Conservation (phyloP, 2,797 vertebrate genomes). For the Helostoma temminkii region DNA sequence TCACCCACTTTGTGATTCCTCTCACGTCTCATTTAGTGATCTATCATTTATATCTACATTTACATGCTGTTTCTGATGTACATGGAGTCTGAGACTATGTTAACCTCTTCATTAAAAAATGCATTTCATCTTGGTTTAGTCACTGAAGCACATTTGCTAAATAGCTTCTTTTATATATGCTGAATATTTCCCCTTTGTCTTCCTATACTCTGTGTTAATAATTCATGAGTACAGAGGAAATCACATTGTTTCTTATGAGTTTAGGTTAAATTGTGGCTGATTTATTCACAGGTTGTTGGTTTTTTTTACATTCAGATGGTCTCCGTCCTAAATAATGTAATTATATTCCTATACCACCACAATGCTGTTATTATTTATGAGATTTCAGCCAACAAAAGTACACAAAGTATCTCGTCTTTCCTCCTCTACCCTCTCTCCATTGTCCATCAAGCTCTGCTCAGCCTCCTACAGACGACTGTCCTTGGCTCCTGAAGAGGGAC, state of each 20-base stretch:
- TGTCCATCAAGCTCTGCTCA: constrained; percentile 43
- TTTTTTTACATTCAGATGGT: constrained; percentile 23
- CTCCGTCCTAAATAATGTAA: constrained; percentile 47
- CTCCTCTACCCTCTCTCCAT: constrained; percentile 40
- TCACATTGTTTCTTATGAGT: constrained; percentile 22
- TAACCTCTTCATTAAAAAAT: constrained; percentile 61
- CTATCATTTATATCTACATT: constrained; percentile 73
- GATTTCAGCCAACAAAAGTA: constrained; percentile 29
- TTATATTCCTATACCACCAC: constrained; percentile 37
- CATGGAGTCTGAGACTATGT: constrained; percentile 29
- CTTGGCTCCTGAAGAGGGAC: constrained; percentile 67
- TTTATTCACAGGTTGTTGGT: constrained; percentile 39
- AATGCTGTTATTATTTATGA: constrained; percentile 35
- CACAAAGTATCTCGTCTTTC: constrained; percentile 26
- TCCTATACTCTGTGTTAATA: constrained; percentile 45
- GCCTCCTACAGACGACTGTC: constrained; percentile 57
- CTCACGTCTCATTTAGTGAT: constrained; percentile 58
- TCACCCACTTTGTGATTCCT: constrained; percentile 58
- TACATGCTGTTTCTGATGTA: constrained; percentile 67
- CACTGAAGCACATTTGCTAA: constrained; percentile 34
- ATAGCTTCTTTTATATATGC: constrained; percentile 41
- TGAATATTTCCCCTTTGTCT: constrained; percentile 46
- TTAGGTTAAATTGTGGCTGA: constrained; percentile 39
- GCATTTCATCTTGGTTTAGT: constrained; percentile 43
- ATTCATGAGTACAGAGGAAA: constrained; percentile 55